Evolutionary conservation across 2,797 vertebrate species (phyloP), one percentile per base, ranked within the genome.

Genomic region (Coendou prehensilis): DNA sequence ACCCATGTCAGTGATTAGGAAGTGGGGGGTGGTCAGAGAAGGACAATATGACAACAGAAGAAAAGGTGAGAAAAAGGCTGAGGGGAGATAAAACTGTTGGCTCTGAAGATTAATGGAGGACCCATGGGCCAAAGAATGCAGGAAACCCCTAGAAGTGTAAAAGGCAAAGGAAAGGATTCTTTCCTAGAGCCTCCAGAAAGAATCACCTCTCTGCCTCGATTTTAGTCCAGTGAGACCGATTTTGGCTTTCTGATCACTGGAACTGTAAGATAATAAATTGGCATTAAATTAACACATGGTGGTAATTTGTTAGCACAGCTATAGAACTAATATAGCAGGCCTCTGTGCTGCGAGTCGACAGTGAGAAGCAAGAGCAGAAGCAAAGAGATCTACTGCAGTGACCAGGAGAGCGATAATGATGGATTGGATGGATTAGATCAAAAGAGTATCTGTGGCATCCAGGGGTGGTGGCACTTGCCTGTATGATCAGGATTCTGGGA

Each of bases 1-100:
- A 63, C 30, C 54, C 52, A 79, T 67, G 76, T 83, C 79, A 79
- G 50, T 71, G 76, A 89, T 76, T 33, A 93, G 64, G 79, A 79
- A 37, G 37, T 52, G 6, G 17, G 50, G 26, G 41, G 41, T 5
- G 17, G 22, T 56, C 30, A 41, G 30, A 84, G 28, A 54, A 86
- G 22, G 11, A 67, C 11, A 45, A n/a, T 30, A 54, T 82, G 57
- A 59, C 33, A 64, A 59, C 20, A 33, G 79, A 79, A 54, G 17
- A 30, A 79, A n/a, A 84, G 45, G 52, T n/a, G 2, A 75, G 84
- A 54, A 14, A 50, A 52, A 26, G 11, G 20, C 9, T 30, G 9
- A 15, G 28, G 6, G 6, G 8, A 8, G 47, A 14, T 33, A 20
- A 22, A 7, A 7, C 54, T 11, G 5, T 14, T 63, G 13, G 45